phyloP scores from a whole-genome alignment of 2,888 invertebrate genomes.

The Mimas tiliae region DNA sequence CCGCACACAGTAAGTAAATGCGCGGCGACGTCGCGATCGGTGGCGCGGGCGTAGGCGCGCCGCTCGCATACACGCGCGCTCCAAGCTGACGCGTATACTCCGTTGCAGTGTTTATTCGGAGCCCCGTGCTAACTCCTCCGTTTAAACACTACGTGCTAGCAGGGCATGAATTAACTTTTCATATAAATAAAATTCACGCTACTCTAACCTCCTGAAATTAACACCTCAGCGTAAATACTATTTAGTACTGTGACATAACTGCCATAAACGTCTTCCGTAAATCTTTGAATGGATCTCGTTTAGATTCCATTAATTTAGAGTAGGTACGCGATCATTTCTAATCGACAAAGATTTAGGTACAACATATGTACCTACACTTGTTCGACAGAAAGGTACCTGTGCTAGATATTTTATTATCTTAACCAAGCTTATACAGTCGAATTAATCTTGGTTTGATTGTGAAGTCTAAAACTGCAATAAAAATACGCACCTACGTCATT shows the following conservation, averaged over 20 bases:
- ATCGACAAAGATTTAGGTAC: not conserved
- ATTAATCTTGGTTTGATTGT: too few relatives aligned
- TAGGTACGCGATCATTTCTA: slow-evolving; percentile 2
- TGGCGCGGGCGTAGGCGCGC: slow-evolving; percentile 28
- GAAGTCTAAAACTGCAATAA: too few relatives aligned
- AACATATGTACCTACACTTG: not conserved
- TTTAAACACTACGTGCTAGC: slow-evolving; percentile 82
- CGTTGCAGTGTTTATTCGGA: slow-evolving; percentile 75
- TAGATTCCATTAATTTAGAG: slow-evolving; percentile 55
- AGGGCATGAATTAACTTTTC: slow-evolving; percentile 83
- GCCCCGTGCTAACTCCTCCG: slow-evolving; percentile 80
- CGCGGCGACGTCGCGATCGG: slow-evolving; percentile 19
- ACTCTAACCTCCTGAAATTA: slow-evolving; percentile 85
- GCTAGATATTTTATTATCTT: too few relatives aligned
- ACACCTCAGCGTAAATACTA: slow-evolving; percentile 82
- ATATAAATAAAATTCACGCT: slow-evolving; percentile 85
- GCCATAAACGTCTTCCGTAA: slow-evolving; percentile 60
- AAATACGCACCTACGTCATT: not conserved
- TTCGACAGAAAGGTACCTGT: not conserved
- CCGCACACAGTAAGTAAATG: not conserved
- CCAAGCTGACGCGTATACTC: slow-evolving; percentile 50
- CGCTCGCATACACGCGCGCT: slow-evolving; percentile 43
- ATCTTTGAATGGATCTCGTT: slow-evolving; percentile 52
- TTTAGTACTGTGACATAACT: slow-evolving; percentile 75
- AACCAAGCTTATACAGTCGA: too few relatives aligned